Evolutionary conservation across 2,797 vertebrate genomes (phyloP).

Genomic region (Chrysocyon brachyurus): DNA sequence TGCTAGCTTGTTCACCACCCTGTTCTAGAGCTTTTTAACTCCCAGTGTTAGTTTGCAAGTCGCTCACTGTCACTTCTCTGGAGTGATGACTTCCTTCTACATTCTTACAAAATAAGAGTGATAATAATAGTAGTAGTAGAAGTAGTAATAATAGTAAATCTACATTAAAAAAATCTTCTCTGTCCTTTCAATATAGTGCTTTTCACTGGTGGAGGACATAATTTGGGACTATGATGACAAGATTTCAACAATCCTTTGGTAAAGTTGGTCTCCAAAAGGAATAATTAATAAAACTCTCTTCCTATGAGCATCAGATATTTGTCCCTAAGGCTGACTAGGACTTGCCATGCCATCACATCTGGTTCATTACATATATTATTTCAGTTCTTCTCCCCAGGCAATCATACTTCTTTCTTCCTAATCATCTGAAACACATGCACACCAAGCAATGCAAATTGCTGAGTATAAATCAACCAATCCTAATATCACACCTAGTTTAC

Average conservation of each 20-base stretch:
- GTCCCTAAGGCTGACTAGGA: neutral
- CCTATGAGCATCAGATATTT: neutral
- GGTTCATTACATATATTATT: neutral
- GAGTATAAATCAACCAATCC: neutral
- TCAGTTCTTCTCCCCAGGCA: neutral
- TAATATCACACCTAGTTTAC: neutral
- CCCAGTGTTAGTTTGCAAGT: neutral
- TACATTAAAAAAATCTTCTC: neutral
- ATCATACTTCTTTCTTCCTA: neutral
- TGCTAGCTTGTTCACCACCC: neutral
- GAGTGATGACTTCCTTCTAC: neutral
- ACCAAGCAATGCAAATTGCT: neutral
- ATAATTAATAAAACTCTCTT: neutral
- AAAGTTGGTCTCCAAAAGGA: neutral
- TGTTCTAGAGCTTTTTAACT: neutral
- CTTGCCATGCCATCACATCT: neutral
- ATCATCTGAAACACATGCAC: neutral
- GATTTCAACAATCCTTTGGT: neutral
- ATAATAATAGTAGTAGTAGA: neutral
- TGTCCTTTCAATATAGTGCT: neutral
- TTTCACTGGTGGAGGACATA: neutral
- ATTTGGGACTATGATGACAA: neutral
- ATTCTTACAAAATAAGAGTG: neutral
- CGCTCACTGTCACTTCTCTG: neutral
- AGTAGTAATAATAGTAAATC: neutral